Evolutionary conservation across 2,113 vertebrate species (phyloP), one percentile per base, ranked within the genome.

Genomic region (Neofelis nebulosa): DNA sequence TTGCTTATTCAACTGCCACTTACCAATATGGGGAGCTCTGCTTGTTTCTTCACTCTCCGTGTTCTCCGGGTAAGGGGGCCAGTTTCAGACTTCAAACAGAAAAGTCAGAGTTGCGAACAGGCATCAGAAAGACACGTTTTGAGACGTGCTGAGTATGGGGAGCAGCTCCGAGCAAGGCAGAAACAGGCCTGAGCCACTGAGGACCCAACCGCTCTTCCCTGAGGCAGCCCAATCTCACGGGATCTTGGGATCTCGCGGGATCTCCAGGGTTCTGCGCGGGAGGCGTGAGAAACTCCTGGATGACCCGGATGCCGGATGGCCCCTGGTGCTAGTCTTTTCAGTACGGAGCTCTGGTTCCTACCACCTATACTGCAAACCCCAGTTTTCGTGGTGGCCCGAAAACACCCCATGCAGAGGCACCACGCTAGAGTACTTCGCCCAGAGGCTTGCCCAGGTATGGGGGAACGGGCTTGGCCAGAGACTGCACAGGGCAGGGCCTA

Each of bases 181-280:
- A 10, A 10, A 23, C 52, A 23, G 5, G 10, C 13, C 0, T 0
- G 0, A 81, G 7, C 3, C 1, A 1, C 31, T 4, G 3, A 2
- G 11, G 31, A 21, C 0, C 1, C 18, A 0, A 3, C 38, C 7
- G 0, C 3, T 11, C 41, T 27, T 63, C 27, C 13, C 23, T 3
- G 1, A 48, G 15, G 8, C 15, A 14, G 2, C 65, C 2, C 4
- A 1, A 4, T 83, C 55, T n/a, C 29, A 0, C 2, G 5, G 19
- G 61, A 27, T 52, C 19, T 45, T 15, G 14, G 21, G 76, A 38
- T 68, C n/a, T 65, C 27, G 1, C 1, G 4, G 23, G 38, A 91
- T 69, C 18, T 55, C 18, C 13, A 2, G 29, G 52, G 1, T 23
- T 31, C 41, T 27, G 4, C 55, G 13, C 11, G 1, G 7, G 11